Evolutionary conservation across 2,888 invertebrate genomes (phyloP).

Genomic region (Luperina nickerlii): DNA sequence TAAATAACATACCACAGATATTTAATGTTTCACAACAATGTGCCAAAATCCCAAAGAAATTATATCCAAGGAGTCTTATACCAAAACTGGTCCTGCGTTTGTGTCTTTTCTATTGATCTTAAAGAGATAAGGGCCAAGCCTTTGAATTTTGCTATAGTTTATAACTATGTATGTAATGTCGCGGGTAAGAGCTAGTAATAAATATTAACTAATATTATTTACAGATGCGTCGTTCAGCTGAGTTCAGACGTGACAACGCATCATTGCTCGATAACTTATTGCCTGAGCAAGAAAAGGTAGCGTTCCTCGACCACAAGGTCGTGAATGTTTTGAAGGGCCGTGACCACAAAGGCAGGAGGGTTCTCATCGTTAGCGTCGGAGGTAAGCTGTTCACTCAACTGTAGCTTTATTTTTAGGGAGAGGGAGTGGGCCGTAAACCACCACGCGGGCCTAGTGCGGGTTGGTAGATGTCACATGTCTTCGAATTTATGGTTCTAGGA

Average conservation of each 20-base stretch:
- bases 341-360: slow-evolving; percentile 94
- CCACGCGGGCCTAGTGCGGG: too few species aligned
- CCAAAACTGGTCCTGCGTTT: slow-evolving; percentile 26
- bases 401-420: neutral
- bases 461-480: too few species aligned
- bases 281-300: slow-evolving; percentile 92
- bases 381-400: slow-evolving; percentile 81
- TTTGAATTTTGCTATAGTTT: neutral
- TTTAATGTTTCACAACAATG: neutral
- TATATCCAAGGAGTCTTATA: too few species aligned
- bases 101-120: slow-evolving; percentile 45
- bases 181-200: neutral
- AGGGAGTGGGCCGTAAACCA: too few species aligned
- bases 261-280: slow-evolving; percentile 91
- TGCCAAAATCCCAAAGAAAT: neutral
- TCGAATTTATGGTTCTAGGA: too few species aligned
- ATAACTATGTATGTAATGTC: neutral
- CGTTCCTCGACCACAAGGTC: slow-evolving; percentile 93
- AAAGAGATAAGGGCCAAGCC: neutral
- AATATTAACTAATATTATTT: slow-evolving; percentile 56
- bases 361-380: slow-evolving; percentile 93
- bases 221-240: slow-evolving; percentile 94
- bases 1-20: neutral
- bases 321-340: slow-evolving; percentile 94
- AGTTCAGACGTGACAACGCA: slow-evolving; percentile 93